Base-by-base conservation (phyloP, 2,113 vertebrate genomes). In the Dissostichus mawsoni region DNA sequence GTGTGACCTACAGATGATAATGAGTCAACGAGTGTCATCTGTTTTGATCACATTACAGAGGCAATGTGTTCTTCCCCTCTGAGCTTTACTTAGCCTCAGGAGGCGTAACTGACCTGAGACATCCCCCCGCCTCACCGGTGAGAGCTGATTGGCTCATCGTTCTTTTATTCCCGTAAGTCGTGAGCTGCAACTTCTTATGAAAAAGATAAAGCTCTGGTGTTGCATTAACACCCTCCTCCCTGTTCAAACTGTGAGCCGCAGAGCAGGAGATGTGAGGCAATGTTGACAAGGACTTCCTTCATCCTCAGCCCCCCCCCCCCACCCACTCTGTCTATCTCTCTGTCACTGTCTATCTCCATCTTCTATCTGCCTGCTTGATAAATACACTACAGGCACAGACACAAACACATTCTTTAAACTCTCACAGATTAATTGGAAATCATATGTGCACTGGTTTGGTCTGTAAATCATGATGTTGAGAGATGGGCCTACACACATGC, bases 191-290 rank as follows among this genome's bases (percentile, higher is more conserved):
- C 52, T 57, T 75, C 59, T 45, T 84, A 73, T 86, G 82, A 92
- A 78, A 87, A 85, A 80, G 68, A 82, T 66, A 91, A 78, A 84
- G 52, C 59, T 76, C 61, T 61, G 69, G 78, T 83, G 75, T 88
- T 88, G 71, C 78, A 55, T 76, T 82, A 84, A 71, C 44, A 18
- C 33, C 82, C 64, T 61, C 82, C 77, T 69, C 77, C 62, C 57
- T 76, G 80, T 79, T 84, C 73, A 61, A 71, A 75, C 84, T 67
- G 84, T 77, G 62, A 29, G 53, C 67, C n/a, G 8, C 67, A 44
- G 80, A 84, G 55, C 50, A 12, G 23, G 64, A 80, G 72, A 57
- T 78, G 66, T 90, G 89, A 85, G 69, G 82, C 74, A 91, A 92
- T 66, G 55, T 51, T 87, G 36, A 69, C 52, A 66, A 58, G 82